Conservation (phyloP, 2,797 vertebrate genomes). For the Brachyrhaphis roseni region DNA sequence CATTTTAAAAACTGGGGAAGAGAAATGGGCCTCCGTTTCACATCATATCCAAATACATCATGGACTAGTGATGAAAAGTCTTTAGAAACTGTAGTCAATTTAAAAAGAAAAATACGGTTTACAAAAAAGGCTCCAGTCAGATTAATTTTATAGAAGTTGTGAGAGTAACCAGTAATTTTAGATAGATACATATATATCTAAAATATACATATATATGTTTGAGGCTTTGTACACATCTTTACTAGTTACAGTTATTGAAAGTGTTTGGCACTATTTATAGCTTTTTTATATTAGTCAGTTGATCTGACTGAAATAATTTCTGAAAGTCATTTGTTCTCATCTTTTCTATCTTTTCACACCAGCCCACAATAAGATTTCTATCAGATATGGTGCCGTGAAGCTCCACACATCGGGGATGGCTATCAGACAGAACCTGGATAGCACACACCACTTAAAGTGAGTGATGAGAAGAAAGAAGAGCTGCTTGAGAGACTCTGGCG, state of each 20-base stretch:
- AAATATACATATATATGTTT: too few relatives aligned
- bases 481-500: conserved; percentile 21
- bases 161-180: background rate
- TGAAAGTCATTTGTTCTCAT: background rate
- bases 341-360: background rate
- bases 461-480: conserved; percentile 27
- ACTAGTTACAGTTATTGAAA: background rate
- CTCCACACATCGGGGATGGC: conserved; percentile 7
- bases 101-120: background rate
- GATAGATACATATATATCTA: too few relatives aligned
- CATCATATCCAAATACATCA: background rate
- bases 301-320: too few relatives aligned
- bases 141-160: background rate
- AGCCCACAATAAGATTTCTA: background rate
- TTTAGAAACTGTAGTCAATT: background rate
- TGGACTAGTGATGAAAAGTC: background rate
- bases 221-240: background rate
- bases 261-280: too few relatives aligned
- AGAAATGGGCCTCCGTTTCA: background rate
- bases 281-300: background rate
- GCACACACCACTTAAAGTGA: conserved; percentile 14
- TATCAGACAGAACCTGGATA: conserved; percentile 21
- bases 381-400: background rate
- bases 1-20: background rate
- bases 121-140: background rate